These are phyloP conservation scores for Chamaea fasciata DNA, from an alignment of 2,113 vertebrate species.

Conservation along the genomic window DNA sequence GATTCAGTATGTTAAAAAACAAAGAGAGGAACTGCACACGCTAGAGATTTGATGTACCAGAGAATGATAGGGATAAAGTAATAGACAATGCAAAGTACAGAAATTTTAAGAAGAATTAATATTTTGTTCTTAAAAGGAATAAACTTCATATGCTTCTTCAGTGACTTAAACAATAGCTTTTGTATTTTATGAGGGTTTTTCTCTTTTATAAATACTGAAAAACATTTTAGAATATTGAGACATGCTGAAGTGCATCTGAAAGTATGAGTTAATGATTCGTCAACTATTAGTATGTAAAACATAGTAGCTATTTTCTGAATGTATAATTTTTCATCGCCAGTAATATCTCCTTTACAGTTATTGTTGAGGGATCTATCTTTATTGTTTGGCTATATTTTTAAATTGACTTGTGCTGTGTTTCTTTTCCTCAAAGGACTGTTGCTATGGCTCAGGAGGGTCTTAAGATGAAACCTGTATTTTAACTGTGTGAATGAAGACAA, in stretches of 20 bases:
- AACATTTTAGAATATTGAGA: background rate
- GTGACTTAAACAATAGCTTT: background rate
- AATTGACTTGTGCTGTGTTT: conserved; percentile 5
- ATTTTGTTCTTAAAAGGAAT: background rate
- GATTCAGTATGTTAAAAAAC: background rate
- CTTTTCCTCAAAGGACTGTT: conserved; percentile 41
- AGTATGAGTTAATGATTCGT: background rate
- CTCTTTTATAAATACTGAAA: background rate
- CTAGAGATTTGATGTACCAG: background rate
- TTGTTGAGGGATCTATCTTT: background rate
- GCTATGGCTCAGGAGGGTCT: conserved; percentile 41
- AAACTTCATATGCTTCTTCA: background rate
- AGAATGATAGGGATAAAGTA: background rate
- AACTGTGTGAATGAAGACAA: conserved; percentile 39
- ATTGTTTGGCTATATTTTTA: conserved; percentile 36
- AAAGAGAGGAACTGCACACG: background rate
- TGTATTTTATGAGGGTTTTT: background rate
- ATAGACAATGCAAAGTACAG: background rate
- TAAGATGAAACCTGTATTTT: conserved; percentile 41
- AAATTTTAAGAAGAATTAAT: background rate
- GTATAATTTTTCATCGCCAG: background rate
- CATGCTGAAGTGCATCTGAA: background rate
- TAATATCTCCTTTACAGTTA: background rate
- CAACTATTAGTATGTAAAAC: background rate
- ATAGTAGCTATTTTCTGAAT: background rate